These are phyloP conservation scores for Torymus texanus DNA, from an alignment of 2,888 invertebrate species.

Conservation along the genomic window DNA sequence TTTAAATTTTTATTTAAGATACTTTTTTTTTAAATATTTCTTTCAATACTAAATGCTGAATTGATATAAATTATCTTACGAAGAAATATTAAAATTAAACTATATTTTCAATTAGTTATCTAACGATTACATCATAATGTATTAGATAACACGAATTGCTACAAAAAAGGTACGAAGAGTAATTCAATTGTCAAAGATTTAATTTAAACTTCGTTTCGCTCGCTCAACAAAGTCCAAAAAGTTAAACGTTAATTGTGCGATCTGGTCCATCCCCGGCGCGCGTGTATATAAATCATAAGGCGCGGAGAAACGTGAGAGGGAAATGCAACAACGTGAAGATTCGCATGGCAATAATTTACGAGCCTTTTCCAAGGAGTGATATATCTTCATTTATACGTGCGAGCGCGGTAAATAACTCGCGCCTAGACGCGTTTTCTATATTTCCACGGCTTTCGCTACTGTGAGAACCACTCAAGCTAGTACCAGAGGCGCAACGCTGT, in stretches of 20 bases:
- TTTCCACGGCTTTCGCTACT: conserved; percentile 39
- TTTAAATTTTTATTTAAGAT: too few relatives aligned
- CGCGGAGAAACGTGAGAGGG: conserved; percentile 29
- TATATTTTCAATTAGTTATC: too few relatives aligned
- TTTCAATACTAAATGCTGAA: too few relatives aligned
- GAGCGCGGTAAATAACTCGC: conserved; percentile 46
- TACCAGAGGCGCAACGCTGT: too few relatives aligned
- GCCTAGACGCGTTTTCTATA: conserved; percentile 35
- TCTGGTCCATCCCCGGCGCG: conserved; percentile 3
- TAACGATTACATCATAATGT: too few relatives aligned
- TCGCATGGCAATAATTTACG: conserved; percentile 53
- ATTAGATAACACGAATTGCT: too few relatives aligned
- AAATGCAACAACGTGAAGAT: conserved; percentile 45
- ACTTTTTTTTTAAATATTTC: too few relatives aligned
- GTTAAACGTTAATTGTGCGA: conserved; percentile 29
- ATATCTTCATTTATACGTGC: conserved; percentile 51
- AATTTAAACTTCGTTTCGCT: background rate
- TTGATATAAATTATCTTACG: too few relatives aligned
- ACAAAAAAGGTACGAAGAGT: too few relatives aligned
- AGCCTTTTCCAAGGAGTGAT: conserved; percentile 54
- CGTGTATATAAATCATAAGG: conserved; percentile 31
- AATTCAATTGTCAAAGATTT: too few relatives aligned
- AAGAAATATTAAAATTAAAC: too few relatives aligned
- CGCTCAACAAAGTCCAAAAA: background rate
- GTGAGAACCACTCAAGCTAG: conserved; percentile 22